Conservation (phyloP, 1,140 invertebrate genomes). For the Eupristina koningsbergeri region DNA sequence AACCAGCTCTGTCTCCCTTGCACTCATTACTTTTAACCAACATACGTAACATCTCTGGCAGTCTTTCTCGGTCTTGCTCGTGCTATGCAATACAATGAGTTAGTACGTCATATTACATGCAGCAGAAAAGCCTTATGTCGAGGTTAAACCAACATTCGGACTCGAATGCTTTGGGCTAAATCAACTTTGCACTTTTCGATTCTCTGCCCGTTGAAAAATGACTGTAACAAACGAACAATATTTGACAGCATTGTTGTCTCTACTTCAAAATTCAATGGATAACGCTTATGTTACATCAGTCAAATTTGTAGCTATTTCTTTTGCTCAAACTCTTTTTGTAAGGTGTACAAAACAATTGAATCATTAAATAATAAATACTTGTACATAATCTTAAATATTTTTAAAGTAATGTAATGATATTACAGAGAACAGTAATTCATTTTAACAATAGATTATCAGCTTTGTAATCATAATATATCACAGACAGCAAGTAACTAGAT, state of each 20-base stretch:
- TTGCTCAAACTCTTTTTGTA: too few species aligned
- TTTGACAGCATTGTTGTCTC: background rate
- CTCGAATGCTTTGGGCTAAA: constrained; percentile 3
- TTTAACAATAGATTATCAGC: too few species aligned
- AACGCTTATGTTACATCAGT: too few species aligned
- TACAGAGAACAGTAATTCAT: too few species aligned
- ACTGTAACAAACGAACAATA: constrained; percentile 25
- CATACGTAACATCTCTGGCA: background rate
- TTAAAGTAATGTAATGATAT: too few species aligned
- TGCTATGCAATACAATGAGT: constrained; percentile 54
- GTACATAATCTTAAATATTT: too few species aligned
- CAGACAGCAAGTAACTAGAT: too few species aligned
- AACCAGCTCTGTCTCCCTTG: constrained; percentile 44
- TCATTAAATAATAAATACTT: too few species aligned
- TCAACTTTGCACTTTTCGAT: constrained; percentile 36
- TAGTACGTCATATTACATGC: constrained; percentile 61
- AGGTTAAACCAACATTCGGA: constrained; percentile 22
- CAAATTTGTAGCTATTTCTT: too few species aligned
- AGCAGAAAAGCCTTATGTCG: constrained; percentile 56
- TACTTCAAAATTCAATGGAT: background rate
- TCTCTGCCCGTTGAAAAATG: constrained; percentile 43
- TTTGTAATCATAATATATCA: too few species aligned
- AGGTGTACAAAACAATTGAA: too few species aligned
- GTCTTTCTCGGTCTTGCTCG: constrained; percentile 42
- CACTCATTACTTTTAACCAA: constrained; percentile 31